phyloP scores from a whole-genome alignment of 2,113 vertebrate species.

The Halcyon malimbica region DNA sequence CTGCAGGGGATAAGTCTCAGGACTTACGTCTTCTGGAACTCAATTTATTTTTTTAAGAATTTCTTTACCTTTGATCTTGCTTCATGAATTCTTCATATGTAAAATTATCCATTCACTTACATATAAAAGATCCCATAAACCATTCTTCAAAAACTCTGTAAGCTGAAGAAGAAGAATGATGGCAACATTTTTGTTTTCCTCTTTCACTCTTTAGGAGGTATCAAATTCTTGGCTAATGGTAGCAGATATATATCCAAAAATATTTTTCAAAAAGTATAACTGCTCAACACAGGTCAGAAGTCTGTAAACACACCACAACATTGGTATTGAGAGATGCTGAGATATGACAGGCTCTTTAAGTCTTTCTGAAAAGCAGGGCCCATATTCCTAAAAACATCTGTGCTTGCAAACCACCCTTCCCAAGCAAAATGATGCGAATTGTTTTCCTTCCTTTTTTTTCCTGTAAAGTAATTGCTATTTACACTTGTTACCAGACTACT shows the following conservation, averaged over 20 bases:
- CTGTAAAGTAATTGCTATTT: conserved; percentile 40
- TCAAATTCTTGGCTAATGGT: neutral
- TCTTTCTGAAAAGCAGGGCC: neutral
- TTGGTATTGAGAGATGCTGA: neutral
- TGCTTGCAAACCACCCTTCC: neutral
- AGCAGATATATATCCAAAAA: neutral
- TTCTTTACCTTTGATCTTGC: neutral
- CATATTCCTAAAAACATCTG: neutral
- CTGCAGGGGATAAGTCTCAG: neutral
- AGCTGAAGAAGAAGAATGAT: neutral
- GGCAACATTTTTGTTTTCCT: neutral
- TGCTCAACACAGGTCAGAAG: neutral
- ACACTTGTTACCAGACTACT: conserved; percentile 40
- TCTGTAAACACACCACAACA: neutral
- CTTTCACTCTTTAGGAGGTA: neutral
- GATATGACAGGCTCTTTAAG: neutral
- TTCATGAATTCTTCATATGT: neutral
- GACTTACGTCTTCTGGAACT: neutral
- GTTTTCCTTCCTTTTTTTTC: neutral
- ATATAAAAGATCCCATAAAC: neutral
- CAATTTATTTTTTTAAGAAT: neutral
- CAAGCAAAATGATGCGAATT: neutral
- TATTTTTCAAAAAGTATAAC: neutral
- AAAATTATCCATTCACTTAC: neutral
- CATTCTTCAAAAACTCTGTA: neutral